These are phyloP conservation scores for Teleogryllus oceanicus DNA, from an alignment of 2,888 invertebrate genomes.

Conservation along the genomic window DNA sequence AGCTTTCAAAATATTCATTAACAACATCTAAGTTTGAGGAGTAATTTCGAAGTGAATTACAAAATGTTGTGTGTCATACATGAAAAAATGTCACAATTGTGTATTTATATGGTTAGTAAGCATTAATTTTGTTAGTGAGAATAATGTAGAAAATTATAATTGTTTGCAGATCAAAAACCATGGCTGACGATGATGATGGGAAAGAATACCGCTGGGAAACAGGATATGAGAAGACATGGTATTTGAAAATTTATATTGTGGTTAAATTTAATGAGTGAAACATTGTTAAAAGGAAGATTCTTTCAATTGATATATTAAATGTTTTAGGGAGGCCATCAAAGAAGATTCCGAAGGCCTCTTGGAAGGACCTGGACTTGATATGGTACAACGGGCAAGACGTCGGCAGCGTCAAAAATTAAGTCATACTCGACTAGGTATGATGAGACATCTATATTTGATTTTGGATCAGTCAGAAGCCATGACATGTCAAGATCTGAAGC, in stretches of 20 bases:
- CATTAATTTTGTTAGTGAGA: background rate
- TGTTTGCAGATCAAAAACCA: constrained; percentile 41
- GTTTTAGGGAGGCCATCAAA: constrained; percentile 83
- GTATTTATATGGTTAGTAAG: background rate
- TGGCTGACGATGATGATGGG: constrained; percentile 77
- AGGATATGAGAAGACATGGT: constrained; percentile 94
- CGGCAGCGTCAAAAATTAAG: constrained; percentile 66
- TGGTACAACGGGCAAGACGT: constrained; percentile 84
- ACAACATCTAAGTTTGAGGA: too few relatives aligned
- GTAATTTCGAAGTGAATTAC: too few relatives aligned
- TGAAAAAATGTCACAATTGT: background rate
- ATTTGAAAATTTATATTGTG: constrained; percentile 40
- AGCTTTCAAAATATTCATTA: too few relatives aligned
- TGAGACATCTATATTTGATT: constrained; percentile 90
- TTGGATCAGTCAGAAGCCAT: constrained; percentile 93
- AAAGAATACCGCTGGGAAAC: constrained; percentile 94
- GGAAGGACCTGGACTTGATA: constrained; percentile 85
- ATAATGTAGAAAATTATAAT: background rate
- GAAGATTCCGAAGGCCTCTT: constrained; percentile 93
- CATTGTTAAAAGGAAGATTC: background rate
- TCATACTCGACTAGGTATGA: constrained; percentile 92
- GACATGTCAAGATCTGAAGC: constrained; percentile 92
- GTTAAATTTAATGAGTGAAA: background rate
- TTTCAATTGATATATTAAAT: constrained; percentile 21
- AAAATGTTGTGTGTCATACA: too few relatives aligned